These are phyloP conservation scores for Alectoris magna DNA, from an alignment of 2,797 vertebrate species.

Conservation along the genomic window DNA sequence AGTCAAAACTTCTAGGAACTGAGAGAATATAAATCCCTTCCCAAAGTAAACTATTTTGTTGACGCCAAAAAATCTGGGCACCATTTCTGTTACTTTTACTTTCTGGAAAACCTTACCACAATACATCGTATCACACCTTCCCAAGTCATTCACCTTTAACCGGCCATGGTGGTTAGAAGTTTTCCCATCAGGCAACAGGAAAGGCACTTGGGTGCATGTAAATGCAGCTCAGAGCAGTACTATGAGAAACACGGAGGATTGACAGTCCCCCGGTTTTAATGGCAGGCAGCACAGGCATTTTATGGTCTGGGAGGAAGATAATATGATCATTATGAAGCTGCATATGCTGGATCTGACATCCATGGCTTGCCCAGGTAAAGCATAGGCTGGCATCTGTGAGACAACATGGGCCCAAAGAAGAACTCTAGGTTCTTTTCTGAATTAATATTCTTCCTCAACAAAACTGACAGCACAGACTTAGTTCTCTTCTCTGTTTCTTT, in stretches of 20 bases:
- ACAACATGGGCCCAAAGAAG: not conserved
- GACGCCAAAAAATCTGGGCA: not conserved
- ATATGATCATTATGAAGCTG: not conserved
- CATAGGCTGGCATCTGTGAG: not conserved
- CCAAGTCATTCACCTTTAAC: not conserved
- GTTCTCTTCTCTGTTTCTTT: not conserved
- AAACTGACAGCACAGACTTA: not conserved
- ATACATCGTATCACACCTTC: not conserved
- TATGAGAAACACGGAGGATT: not conserved
- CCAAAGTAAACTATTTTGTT: slow-evolving; percentile 23
- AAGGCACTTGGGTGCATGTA: not conserved
- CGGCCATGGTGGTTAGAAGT: not conserved
- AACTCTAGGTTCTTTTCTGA: not conserved
- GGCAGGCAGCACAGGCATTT: not conserved
- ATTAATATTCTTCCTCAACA: not conserved
- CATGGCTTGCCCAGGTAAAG: not conserved
- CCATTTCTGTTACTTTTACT: not conserved
- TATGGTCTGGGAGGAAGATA: not conserved
- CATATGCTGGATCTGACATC: not conserved
- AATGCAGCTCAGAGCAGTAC: not conserved
- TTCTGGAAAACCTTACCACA: not conserved
- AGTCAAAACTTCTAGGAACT: slow-evolving; percentile 30
- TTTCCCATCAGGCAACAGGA: not conserved
- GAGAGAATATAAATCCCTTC: not conserved
- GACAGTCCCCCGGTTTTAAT: not conserved